A percentile compares a stretch with the other conserved stretches of the same genome.
Conservation (phyloP, 1,140 invertebrate species). For the Chymomyza costata region DNA sequence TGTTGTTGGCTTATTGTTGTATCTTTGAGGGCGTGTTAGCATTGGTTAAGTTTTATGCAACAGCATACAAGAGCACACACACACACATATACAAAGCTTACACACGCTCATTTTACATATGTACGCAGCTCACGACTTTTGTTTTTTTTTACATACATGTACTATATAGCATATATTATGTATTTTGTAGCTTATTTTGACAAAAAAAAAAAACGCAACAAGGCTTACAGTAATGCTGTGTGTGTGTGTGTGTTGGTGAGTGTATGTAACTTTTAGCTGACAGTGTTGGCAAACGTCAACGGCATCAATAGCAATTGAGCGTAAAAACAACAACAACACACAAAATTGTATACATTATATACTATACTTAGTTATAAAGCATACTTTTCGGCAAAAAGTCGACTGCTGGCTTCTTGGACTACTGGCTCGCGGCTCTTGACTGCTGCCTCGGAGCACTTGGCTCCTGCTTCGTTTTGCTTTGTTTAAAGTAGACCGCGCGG, state of each 20-base stretch:
- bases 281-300: not conserved
- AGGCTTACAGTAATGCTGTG: too few species aligned
- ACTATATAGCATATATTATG: too few species aligned
- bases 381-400: conserved; percentile 46
- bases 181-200: too few species aligned
- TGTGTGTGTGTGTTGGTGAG: too few species aligned
- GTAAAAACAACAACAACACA: conserved; percentile 33
- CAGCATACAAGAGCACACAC: conserved; percentile 17
- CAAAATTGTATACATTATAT: too few species aligned
- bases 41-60: conserved; percentile 69
- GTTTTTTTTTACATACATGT: too few species aligned
- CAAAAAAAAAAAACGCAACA: not conserved
- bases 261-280: not conserved
- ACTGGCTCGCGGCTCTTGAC: too few species aligned
- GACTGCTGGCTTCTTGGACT: too few species aligned
- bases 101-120: not conserved
- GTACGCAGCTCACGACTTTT: not conserved
- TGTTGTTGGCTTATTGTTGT: conserved; percentile 13
- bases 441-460: not conserved
- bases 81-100: not conserved
- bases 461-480: conserved; percentile 15
- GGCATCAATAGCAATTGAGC: conserved; percentile 58
- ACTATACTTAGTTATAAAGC: too few species aligned
- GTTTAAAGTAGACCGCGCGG: conserved; percentile 67
- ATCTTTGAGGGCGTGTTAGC: conserved; percentile 58